Base-by-base conservation (phyloP, 2,888 invertebrate genomes). In the Theretra japonica region DNA sequence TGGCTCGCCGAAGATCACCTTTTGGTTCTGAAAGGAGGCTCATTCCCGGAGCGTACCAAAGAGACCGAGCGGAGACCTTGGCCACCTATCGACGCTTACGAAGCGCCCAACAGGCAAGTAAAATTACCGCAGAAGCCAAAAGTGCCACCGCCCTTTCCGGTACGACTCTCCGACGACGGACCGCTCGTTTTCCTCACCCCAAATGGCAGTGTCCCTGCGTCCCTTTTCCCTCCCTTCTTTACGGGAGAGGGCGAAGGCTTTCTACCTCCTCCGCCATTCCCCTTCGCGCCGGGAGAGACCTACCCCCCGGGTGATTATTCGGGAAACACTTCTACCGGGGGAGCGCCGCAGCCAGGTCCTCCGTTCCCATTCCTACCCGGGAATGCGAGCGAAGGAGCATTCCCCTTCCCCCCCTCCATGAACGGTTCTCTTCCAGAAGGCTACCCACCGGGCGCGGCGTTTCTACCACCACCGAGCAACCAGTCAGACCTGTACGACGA, bases 111-210 rank as follows among this genome's bases (percentile, higher is more conserved):
- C 84, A 96, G 98, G 82, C 98, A 97, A 91, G 97, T 98, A 86
- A 97, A 97, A 91, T 95, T 98, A 83, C 98, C 98, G 60, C 91
- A 96, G 70, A 96, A 96, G 89, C 97, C 98, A 15, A 96, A 96
- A 90, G 96, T 98, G 82, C 98, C 98, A 91, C 98, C 98, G 95
- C 98, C 98, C 94, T 98, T 98, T 96, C 98, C 98, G 88, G 97
- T 98, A 92, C 98, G 97, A 94, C 96, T 98, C 90, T 95, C 96
- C 90, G 97, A 98, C 88, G 96, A 96, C 86, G 98, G 97, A 85
- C 98, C 98, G 88, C 95, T 98, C 92, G 96, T 97, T 95, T 97
- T 98, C 95, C 96, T 98, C 93, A 97, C 97, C 89, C 95, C 96
- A 94, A 97, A 97, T 95, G 95, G 96, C 83, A 96, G 96, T 95